These are phyloP conservation scores for Melinaea menophilus DNA, from an alignment of 2,888 invertebrate genomes.

Conservation along the genomic window DNA sequence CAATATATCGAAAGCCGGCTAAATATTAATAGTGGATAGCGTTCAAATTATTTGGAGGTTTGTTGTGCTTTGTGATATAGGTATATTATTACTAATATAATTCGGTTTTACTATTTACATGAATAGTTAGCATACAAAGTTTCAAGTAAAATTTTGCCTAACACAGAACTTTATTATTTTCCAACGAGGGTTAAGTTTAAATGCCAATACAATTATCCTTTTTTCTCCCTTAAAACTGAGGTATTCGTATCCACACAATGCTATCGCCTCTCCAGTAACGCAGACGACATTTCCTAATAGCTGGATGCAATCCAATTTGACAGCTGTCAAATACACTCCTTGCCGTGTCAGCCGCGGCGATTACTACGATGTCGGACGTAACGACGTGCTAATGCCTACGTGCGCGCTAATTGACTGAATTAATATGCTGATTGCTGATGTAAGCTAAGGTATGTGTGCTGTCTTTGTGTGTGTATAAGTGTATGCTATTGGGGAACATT, in stretches of 20 bases:
- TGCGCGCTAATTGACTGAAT: constrained; percentile 47
- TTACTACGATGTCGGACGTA: constrained; percentile 54
- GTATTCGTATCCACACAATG: constrained; percentile 42
- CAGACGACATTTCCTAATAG: constrained; percentile 68
- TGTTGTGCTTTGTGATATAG: no score
- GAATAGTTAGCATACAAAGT: no score
- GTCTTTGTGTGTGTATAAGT: constrained; percentile 19
- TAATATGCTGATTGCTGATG: constrained; percentile 57
- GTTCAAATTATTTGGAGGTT: neutral
- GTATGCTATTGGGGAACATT: neutral
- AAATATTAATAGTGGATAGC: constrained; percentile 1
- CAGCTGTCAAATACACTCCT: constrained; percentile 75
- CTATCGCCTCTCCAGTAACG: constrained; percentile 30
- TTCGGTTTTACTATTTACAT: no score
- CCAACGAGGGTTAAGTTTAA: neutral
- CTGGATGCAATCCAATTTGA: constrained; percentile 73
- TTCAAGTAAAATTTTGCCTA: no score
- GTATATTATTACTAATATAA: no score
- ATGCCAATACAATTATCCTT: neutral
- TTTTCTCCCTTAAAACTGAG: neutral
- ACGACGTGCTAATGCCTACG: constrained; percentile 60
- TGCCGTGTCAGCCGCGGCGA: constrained; percentile 61
- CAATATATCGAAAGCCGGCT: constrained; percentile 1
- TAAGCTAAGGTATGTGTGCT: constrained; percentile 43
- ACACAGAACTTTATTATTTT: no score